Conservation (phyloP, 2,113 vertebrate species). For the Cynopterus brachyotis region DNA sequence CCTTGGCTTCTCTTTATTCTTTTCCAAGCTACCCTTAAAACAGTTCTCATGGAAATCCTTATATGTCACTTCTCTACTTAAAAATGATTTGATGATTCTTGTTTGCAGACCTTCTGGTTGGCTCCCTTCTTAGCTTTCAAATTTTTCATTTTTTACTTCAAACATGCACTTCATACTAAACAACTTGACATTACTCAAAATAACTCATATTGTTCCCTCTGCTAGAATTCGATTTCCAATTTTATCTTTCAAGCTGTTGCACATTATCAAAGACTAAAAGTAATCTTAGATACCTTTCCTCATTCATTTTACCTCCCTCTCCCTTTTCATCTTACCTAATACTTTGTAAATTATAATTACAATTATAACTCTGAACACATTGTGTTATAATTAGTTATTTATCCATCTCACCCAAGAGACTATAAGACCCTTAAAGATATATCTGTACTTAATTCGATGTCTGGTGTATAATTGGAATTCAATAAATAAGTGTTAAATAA, state of each 20-base stretch:
- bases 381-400: not conserved
- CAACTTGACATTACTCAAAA: not conserved
- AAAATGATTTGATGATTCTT: not conserved
- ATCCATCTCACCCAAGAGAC: not conserved
- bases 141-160: not conserved
- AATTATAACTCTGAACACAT: not conserved
- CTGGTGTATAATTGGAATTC: not conserved
- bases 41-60: not conserved
- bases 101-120: not conserved
- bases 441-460: not conserved
- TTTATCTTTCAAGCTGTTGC: not conserved
- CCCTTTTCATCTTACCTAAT: not conserved
- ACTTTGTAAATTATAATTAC: not conserved
- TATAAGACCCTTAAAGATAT: not conserved
- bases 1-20: not conserved
- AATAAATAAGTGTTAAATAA: not conserved
- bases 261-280: not conserved
- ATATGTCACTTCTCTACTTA: not conserved
- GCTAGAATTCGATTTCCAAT: not conserved
- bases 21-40: not conserved
- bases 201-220: not conserved
- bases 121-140: not conserved
- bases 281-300: not conserved
- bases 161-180: not conserved
- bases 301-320: not conserved